Evolutionary conservation across 2,888 invertebrate genomes (phyloP), one percentile per base, ranked within the genome.

Genomic region (Ellobium chinense): DNA sequence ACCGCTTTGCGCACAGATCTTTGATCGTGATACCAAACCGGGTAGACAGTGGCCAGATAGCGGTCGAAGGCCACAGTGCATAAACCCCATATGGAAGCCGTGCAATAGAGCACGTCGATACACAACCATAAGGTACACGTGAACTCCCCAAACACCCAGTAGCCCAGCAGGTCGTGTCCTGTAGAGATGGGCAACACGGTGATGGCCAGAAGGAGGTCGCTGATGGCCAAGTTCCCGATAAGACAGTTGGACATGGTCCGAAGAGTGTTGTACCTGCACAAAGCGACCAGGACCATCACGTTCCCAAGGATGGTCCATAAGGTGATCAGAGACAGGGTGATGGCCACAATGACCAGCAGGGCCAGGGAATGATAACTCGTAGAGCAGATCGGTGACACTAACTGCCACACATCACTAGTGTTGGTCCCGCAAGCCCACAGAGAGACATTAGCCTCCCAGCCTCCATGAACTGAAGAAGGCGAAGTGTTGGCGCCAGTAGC

Each of bases 61-160:
- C 93, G 88, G 83, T 93, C 93, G 18, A 92, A 89, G 4, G 93
- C 93, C 31, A 93, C 92, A 34, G 92, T 91, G 81, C 92, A 91
- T 31, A 93, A 86, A 60, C 92, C 92, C 93, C 93, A 93, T 31
- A 93, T 92, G 21, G 93, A 93, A 3, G 93, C 93, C 4, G 93
- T 93, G 85, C 93, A 93, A 85, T 91, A 92, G 24, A 93, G 87
- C 1, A 93, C 93, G 84, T 93, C 93, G 12, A 91, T 88, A 68
- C 87, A 88, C 24, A 92, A 82, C 92, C 92, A 92, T 24, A 91
- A 78, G 27, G 89, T 90, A 78, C 92, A 93, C 84, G 91, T 87
- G 1, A 87, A 85, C 75, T 89, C 84, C 7, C 93, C 93, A 81
- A 93, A 92, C 36, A 91, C 87, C 93, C 93, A 93, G 85, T 91